Conservation (phyloP, 2,888 invertebrate species). For the Anthrax anthrax region DNA sequence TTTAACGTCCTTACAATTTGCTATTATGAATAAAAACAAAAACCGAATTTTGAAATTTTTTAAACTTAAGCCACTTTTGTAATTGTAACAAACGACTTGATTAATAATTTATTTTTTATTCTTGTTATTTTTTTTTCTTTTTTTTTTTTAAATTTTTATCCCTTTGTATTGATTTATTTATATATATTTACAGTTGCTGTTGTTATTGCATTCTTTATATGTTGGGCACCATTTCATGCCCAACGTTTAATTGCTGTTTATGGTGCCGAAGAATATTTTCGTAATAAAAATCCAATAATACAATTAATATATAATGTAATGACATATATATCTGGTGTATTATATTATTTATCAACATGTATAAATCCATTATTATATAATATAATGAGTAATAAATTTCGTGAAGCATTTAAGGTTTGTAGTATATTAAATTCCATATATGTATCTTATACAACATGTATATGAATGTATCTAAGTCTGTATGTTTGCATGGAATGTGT, state of each 20-base stretch:
- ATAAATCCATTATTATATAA: slow-evolving; percentile 89
- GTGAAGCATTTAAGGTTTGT: slow-evolving; percentile 78
- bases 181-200: slow-evolving; percentile 52
- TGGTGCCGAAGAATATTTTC: slow-evolving; percentile 20
- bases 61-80: no score
- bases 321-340: slow-evolving; percentile 66
- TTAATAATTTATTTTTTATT: no score
- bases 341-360: slow-evolving; percentile 84
- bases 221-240: slow-evolving; percentile 89
- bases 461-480: no score
- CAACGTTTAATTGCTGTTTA: slow-evolving; percentile 63
- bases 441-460: slow-evolving; percentile 1
- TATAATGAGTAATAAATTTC: slow-evolving; percentile 87
- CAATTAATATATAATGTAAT: slow-evolving; percentile 27
- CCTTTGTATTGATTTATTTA: background rate
- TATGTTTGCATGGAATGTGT: no score
- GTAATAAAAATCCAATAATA: slow-evolving; percentile 7
- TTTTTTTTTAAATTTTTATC: no score
- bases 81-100: no score
- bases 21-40: no score
- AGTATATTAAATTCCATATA: no score
- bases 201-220: slow-evolving; percentile 78
- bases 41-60: no score
- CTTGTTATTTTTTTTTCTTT: no score
- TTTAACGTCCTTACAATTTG: no score